Percentiles rank a stretch among this genome's conserved stretches.
Conservation (phyloP, 53 echinoderm and acorn worm species). For the Crossaster papposus region DNA sequence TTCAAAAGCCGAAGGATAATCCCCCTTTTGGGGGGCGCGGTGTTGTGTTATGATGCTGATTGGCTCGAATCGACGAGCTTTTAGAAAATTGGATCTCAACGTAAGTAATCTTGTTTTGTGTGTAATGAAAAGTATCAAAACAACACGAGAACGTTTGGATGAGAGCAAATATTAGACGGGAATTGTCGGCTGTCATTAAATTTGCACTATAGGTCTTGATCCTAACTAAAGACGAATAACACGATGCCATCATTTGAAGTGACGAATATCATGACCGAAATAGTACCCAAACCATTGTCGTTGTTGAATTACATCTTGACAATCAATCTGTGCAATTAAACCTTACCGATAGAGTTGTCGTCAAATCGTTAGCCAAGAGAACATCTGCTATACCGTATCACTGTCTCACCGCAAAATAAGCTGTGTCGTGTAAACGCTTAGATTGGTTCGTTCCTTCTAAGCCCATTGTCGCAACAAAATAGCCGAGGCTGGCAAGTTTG, state of each 20-base stretch:
- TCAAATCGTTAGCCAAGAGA: not conserved
- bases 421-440: too few relatives aligned
- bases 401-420: not conserved
- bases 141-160: not conserved
- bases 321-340: too few relatives aligned
- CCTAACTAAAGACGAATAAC: not conserved
- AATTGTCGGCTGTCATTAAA: not conserved
- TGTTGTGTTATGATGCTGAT: not conserved
- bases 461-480: slow-evolving; percentile 3
- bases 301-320: not conserved
- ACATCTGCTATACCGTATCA: not conserved
- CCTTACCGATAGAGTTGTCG: too few relatives aligned
- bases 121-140: not conserved
- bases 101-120: not conserved
- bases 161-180: not conserved
- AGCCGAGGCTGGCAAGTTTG: not conserved
- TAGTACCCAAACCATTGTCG: not conserved
- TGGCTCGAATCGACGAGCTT: not conserved
- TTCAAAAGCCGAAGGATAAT: not conserved
- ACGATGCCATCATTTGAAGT: not conserved
- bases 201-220: not conserved
- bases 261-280: not conserved
- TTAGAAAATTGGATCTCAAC: not conserved
- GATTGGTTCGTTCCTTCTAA: not conserved
- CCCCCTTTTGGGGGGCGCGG: not conserved